Evolutionary conservation across 53 echinoderm and acorn worm species (phyloP), one percentile per base, ranked within the genome.

Genomic region (Patiria pectinifera): DNA sequence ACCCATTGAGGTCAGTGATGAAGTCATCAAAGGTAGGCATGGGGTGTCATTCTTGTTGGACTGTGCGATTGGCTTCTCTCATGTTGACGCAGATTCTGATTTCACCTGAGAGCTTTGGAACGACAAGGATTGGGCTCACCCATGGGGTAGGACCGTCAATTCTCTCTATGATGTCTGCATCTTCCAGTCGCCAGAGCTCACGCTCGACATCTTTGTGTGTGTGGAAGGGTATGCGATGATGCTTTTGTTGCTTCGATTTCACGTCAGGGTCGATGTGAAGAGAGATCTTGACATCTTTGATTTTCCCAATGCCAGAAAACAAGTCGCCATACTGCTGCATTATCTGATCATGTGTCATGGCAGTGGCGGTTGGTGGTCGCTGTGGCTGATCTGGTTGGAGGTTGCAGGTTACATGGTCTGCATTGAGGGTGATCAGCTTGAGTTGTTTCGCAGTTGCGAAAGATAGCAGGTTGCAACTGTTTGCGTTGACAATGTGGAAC

Each of bases 71-170:
- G n/a, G n/a, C n/a, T n/a, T n/a, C n/a, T n/a, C n/a, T n/a, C n/a
- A n/a, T n/a, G n/a, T n/a, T n/a, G n/a, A n/a, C n/a, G n/a, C n/a
- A n/a, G 71, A 95, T 85, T 59, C 93, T 83, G 15, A 93, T 83
- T 6, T 59, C 87, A 48, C 91, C 91, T 35, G 74, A 76, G 43
- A 72, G 60, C 84, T 95, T 91, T 23, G 93, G 95, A 6, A 92
- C 92, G 21, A 92, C 83, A 47, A 94, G 84, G 14, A 94, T 92
- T 15, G 95, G 92, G 66, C 83, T 89, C 19, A 91, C 86, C 91
- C 84, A 94, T 7, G 92, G 94, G 15, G 92, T 94, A n/a, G 94
- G 92, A 21, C 94, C n/a, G n/a, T n/a, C n/a, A n/a, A n/a, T n/a
- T n/a, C n/a, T n/a, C n/a, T n/a, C 94, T 19, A 93, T 95, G 48